These are phyloP conservation scores for Brachyptera risi DNA, from an alignment of 2,888 invertebrate genomes.

Conservation along the genomic window DNA sequence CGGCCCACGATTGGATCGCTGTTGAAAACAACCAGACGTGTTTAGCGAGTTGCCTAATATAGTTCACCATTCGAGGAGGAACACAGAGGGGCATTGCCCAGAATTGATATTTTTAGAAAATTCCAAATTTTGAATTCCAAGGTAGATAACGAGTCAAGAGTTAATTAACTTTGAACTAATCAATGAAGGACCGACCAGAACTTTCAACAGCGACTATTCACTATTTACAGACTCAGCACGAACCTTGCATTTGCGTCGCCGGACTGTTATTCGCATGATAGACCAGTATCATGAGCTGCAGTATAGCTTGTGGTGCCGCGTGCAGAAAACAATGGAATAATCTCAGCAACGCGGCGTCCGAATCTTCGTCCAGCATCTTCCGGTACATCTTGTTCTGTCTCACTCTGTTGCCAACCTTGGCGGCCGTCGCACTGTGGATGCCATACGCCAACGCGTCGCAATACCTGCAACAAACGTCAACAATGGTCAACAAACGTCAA, in stretches of 20 bases:
- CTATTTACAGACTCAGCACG: no score
- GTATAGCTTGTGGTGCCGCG: slow-evolving; percentile 46
- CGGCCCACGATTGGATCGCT: slow-evolving; percentile 49
- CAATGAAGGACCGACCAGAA: no score
- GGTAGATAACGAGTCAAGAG: no score
- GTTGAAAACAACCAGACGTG: slow-evolving; percentile 33
- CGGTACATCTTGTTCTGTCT: slow-evolving; percentile 43
- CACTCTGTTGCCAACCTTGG: slow-evolving; percentile 40
- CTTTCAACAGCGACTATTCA: no score
- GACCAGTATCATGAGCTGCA: slow-evolving; percentile 46
- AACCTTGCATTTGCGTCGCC: not conserved
- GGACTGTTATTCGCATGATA: slow-evolving; percentile 33
- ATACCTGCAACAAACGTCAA: no score
- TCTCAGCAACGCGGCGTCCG: slow-evolving; percentile 46
- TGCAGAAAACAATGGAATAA: slow-evolving; percentile 48
- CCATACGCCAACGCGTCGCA: slow-evolving; percentile 47
- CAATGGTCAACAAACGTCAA: no score
- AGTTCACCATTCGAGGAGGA: no score
- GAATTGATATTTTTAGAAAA: no score
- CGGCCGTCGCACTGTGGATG: slow-evolving; percentile 43
- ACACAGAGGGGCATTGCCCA: no score
- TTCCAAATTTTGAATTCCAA: no score
- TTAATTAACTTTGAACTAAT: no score
- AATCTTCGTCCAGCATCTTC: slow-evolving; percentile 48
- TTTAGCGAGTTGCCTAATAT: no score